Evolutionary conservation across 2,797 vertebrate species (phyloP).

Genomic region (Spondyliosoma cantharus): DNA sequence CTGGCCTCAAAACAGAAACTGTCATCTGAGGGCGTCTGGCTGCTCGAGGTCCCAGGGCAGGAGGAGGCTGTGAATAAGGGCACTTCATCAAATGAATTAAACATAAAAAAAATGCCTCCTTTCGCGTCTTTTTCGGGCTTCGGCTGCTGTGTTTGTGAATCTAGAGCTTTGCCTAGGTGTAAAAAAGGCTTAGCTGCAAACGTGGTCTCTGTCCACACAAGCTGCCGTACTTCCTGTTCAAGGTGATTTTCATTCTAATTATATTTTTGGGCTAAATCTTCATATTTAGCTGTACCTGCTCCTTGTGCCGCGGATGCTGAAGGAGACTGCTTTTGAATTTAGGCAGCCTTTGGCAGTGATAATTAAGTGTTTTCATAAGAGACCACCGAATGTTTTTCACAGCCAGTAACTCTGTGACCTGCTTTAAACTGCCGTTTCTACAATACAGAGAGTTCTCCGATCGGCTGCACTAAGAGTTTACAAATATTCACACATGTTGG

Average conservation of each 20-base stretch:
- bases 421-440: neutral
- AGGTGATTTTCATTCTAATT: neutral
- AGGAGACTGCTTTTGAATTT: neutral
- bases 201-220: neutral
- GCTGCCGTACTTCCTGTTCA: neutral
- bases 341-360: conserved; percentile 1
- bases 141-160: neutral
- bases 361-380: conserved; percentile 3
- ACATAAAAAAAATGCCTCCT: neutral
- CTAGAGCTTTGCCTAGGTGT: neutral
- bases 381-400: neutral
- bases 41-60: conserved; percentile 8
- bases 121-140: conserved; percentile 2
- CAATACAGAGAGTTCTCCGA: neutral
- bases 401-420: neutral
- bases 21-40: conserved; percentile 18
- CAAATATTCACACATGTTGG: neutral
- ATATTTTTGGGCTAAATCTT: conserved; percentile 1
- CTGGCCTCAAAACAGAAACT: conserved; percentile 40
- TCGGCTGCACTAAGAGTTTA: neutral
- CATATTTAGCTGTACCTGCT: neutral
- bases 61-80: conserved; percentile 24
- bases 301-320: neutral
- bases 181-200: neutral
- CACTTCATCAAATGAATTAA: conserved; percentile 30